Conservation (phyloP, 2,113 vertebrate species). For the Heterotis niloticus region DNA sequence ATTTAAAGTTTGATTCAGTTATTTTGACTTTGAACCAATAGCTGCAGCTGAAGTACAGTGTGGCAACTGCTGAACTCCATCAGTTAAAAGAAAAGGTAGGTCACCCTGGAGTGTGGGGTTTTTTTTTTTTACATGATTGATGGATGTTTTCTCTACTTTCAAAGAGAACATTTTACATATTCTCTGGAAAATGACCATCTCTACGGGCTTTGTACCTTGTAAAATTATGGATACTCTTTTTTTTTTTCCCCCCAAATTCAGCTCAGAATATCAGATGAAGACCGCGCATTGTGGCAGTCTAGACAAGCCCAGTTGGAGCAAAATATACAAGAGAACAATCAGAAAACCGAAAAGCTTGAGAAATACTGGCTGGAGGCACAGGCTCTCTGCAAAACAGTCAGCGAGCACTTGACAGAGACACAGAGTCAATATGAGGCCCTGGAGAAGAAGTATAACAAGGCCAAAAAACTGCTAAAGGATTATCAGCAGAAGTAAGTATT, state of each 20-base stretch:
- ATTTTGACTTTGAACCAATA: slow-evolving; percentile 41
- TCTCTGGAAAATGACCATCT: background rate
- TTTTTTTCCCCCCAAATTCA: slow-evolving; percentile 47
- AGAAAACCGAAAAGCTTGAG: slow-evolving; percentile 81
- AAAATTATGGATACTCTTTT: background rate
- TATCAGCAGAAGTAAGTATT: slow-evolving; percentile 77
- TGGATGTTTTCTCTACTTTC: background rate
- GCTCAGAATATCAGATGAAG: slow-evolving; percentile 68
- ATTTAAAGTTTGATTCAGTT: background rate
- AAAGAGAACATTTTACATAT: background rate
- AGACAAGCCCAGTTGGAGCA: slow-evolving; percentile 70
- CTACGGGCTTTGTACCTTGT: background rate
- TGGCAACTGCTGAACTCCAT: slow-evolving; percentile 64
- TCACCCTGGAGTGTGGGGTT: slow-evolving; percentile 22
- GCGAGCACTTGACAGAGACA: slow-evolving; percentile 79
- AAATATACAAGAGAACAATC: slow-evolving; percentile 73
- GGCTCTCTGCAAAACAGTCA: slow-evolving; percentile 80
- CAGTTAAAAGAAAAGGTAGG: slow-evolving; percentile 75
- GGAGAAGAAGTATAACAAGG: slow-evolving; percentile 81
- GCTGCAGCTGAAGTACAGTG: slow-evolving; percentile 74
- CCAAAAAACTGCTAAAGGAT: slow-evolving; percentile 78
- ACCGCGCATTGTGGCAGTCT: slow-evolving; percentile 66
- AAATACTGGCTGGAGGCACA: slow-evolving; percentile 88
- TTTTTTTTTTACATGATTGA: slow-evolving; percentile 20
- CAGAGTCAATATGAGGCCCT: slow-evolving; percentile 80